A percentile compares a stretch with the other conserved stretches of the same genome.
These are phyloP conservation scores for Trissonchulus sp. DNA, from an alignment of 2,888 invertebrate genomes.

Conservation along the genomic window DNA sequence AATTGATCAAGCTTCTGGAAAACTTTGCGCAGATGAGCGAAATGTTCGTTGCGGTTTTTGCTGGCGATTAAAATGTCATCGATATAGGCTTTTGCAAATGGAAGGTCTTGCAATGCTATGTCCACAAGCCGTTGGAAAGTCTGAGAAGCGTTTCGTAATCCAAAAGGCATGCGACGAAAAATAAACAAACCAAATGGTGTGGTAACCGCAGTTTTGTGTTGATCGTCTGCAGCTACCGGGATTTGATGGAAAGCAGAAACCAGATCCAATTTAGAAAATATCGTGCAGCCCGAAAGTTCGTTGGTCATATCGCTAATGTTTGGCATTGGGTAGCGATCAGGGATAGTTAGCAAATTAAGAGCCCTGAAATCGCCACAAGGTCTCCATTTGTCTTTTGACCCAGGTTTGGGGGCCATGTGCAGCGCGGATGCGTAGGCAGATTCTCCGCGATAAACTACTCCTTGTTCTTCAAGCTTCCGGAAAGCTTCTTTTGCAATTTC, in stretches of 20 bases:
- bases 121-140: conserved; percentile 42
- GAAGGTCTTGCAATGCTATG: conserved; percentile 34
- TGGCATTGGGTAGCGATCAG: not conserved
- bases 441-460: not conserved
- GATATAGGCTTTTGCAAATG: conserved; percentile 36
- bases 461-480: not conserved
- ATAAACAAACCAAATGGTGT: conserved; percentile 38
- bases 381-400: not conserved
- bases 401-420: not conserved
- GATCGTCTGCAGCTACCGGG: conserved; percentile 31
- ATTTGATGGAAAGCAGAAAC: conserved; percentile 36
- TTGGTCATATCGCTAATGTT: not conserved
- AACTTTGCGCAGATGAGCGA: conserved; percentile 27
- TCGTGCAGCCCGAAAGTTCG: not conserved
- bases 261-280: conserved; percentile 34
- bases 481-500: not conserved
- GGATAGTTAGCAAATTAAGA: not conserved
- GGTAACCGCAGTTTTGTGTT: conserved; percentile 39
- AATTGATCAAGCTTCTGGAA: not conserved
- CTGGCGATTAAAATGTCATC: conserved; percentile 36
- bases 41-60: conserved; percentile 34
- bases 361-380: not conserved
- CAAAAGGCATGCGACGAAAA: conserved; percentile 43
- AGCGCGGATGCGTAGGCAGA: not conserved
- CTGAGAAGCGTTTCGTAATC: conserved; percentile 38